phyloP scores from a whole-genome alignment of 2,113 vertebrate species.

The Pterocles gutturalis region DNA sequence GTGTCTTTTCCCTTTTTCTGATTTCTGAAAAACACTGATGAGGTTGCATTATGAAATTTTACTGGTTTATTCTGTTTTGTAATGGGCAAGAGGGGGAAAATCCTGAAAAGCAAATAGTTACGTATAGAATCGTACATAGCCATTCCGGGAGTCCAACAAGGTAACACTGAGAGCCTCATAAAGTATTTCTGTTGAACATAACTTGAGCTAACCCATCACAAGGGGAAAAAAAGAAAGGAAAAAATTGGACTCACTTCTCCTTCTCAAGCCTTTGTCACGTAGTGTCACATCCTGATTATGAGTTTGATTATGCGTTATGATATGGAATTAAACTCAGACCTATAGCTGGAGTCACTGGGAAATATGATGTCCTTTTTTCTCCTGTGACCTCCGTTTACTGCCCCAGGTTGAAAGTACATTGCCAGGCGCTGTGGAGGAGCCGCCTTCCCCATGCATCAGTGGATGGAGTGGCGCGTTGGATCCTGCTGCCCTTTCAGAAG shows the following conservation, averaged over 20 bases:
- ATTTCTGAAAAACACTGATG: background rate
- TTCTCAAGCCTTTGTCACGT: background rate
- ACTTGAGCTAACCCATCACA: no score
- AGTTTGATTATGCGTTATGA: background rate
- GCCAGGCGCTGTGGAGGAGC: background rate
- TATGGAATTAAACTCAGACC: background rate
- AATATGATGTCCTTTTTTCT: background rate
- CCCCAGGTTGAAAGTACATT: background rate
- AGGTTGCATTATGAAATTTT: background rate
- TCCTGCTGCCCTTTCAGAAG: background rate
- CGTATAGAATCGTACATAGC: accelerated
- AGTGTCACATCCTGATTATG: background rate
- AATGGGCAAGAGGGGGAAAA: background rate
- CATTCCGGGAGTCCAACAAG: background rate
- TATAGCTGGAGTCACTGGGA: background rate
- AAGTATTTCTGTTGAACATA: background rate
- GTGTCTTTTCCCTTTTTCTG: background rate
- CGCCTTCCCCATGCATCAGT: background rate
- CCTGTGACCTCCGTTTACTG: background rate
- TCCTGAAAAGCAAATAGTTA: background rate
- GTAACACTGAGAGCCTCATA: background rate
- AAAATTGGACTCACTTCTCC: background rate
- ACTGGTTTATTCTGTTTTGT: background rate
- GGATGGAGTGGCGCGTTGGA: background rate
- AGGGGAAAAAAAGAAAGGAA: background rate